Evolutionary conservation across 2,113 vertebrate genomes (phyloP).

Genomic region (Pongo pygmaeus): DNA sequence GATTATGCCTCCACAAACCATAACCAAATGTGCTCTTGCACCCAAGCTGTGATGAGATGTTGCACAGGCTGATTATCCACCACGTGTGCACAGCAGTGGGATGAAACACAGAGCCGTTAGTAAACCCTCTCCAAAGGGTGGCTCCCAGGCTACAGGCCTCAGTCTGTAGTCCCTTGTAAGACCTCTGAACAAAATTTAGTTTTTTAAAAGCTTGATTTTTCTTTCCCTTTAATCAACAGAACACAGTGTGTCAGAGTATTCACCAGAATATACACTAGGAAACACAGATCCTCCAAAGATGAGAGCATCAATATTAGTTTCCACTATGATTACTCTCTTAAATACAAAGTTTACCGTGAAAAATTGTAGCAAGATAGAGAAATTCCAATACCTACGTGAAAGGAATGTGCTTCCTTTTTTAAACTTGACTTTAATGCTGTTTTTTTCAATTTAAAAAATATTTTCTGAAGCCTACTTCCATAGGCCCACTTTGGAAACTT

Average conservation of each 20-base stretch:
- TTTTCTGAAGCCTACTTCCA: neutral
- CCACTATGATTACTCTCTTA: neutral
- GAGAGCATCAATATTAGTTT: neutral
- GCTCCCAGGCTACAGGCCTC: too few species aligned
- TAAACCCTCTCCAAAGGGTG: too few species aligned
- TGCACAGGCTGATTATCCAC: too few species aligned
- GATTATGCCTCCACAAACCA: too few species aligned
- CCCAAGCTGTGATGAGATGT: too few species aligned
- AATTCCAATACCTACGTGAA: neutral
- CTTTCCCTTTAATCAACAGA: neutral
- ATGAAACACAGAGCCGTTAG: too few species aligned
- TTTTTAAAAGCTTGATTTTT: neutral
- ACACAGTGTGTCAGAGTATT: neutral
- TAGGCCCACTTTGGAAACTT: neutral
- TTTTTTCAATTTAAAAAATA: neutral
- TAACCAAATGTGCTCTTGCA: too few species aligned
- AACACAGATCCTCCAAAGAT: neutral
- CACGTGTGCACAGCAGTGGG: too few species aligned
- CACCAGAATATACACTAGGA: neutral
- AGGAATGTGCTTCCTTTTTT: neutral
- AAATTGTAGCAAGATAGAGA: neutral
- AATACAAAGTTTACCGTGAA: neutral
- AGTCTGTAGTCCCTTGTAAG: too few species aligned
- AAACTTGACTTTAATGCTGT: neutral
- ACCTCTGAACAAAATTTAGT: too few species aligned